phyloP scores from a whole-genome alignment of 2,888 invertebrate genomes.

The Polydrusus tereticollis region DNA sequence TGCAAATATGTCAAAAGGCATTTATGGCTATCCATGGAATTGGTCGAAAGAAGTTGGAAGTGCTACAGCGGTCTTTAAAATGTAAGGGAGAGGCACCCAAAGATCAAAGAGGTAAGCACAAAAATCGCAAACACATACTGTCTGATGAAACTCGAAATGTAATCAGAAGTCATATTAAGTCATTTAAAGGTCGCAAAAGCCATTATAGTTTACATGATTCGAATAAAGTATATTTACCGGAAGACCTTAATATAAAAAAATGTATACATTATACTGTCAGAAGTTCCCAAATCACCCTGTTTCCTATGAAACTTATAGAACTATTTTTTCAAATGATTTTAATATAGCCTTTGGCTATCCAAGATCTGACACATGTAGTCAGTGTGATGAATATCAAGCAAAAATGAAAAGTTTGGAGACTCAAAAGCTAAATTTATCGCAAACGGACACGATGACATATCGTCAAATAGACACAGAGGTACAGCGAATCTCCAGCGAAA shows the following conservation, averaged over 20 bases:
- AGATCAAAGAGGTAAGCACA: background rate
- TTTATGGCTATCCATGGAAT: slow-evolving; percentile 8
- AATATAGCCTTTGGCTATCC: slow-evolving; percentile 1
- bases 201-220: slow-evolving; percentile 49
- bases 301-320: slow-evolving; percentile 19
- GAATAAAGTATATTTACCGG: slow-evolving; percentile 40
- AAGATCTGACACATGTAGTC: slow-evolving; percentile 7
- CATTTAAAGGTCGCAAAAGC: slow-evolving; percentile 41
- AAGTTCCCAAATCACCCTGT: slow-evolving; percentile 12
- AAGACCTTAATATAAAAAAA: slow-evolving; percentile 42
- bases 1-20: slow-evolving; percentile 1
- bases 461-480: slow-evolving; percentile 8
- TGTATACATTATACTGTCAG: slow-evolving; percentile 1
- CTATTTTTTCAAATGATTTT: slow-evolving; percentile 3
- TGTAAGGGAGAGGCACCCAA: background rate
- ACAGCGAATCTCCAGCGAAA: background rate
- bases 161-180: slow-evolving; percentile 30
- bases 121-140: background rate
- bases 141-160: background rate
- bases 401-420: slow-evolving; percentile 12
- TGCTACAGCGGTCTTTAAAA: background rate
- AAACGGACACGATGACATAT: background rate
- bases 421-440: slow-evolving; percentile 8
- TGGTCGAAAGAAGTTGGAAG: background rate
- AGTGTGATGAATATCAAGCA: slow-evolving; percentile 13